Percentiles rank a stretch among this genome's conserved stretches.
phyloP scores from a whole-genome alignment of 2,113 vertebrate species.

The Bujurquina vittata region DNA sequence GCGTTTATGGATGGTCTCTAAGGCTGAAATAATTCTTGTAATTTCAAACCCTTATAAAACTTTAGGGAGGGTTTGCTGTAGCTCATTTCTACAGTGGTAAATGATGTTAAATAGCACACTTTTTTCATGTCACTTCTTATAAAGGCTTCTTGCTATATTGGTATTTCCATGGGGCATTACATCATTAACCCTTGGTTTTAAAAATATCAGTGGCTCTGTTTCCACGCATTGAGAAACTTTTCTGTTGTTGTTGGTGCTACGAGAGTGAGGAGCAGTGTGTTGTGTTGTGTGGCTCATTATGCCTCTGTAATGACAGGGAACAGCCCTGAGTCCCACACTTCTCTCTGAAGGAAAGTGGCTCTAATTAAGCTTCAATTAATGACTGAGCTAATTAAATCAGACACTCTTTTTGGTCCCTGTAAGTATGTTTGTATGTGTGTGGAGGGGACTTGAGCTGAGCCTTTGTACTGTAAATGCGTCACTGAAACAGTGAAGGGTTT shows the following conservation, averaged over 20 bases:
- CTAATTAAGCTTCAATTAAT: slow-evolving; percentile 82
- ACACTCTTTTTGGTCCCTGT: slow-evolving; percentile 62
- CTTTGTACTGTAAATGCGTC: slow-evolving; percentile 77
- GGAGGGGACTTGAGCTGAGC: slow-evolving; percentile 64
- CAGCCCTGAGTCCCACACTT: slow-evolving; percentile 66
- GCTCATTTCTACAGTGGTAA: slow-evolving; percentile 24
- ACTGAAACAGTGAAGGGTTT: slow-evolving; percentile 43
- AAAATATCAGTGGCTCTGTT: slow-evolving; percentile 49
- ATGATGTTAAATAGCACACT: slow-evolving; percentile 45
- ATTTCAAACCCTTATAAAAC: slow-evolving; percentile 57
- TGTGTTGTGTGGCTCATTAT: slow-evolving; percentile 74
- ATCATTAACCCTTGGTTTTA: slow-evolving; percentile 38
- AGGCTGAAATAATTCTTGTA: slow-evolving; percentile 48
- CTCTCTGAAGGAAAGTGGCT: slow-evolving; percentile 76
- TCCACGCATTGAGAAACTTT: slow-evolving; percentile 54
- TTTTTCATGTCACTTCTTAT: slow-evolving; percentile 42
- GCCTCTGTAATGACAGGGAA: slow-evolving; percentile 75
- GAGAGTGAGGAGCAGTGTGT: slow-evolving; percentile 35
- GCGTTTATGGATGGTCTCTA: slow-evolving; percentile 51
- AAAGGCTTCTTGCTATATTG: slow-evolving; percentile 11
- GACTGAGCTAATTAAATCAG: slow-evolving; percentile 80
- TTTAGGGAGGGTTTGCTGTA: slow-evolving; percentile 19
- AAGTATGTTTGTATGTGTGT: slow-evolving; percentile 56
- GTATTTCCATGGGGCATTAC: slow-evolving; percentile 29
- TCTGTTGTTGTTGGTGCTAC: slow-evolving; percentile 52